Percentiles rank a stretch among this genome's conserved stretches.
Conservation (phyloP, 2,888 invertebrate genomes). For the Apeira syringaria region DNA sequence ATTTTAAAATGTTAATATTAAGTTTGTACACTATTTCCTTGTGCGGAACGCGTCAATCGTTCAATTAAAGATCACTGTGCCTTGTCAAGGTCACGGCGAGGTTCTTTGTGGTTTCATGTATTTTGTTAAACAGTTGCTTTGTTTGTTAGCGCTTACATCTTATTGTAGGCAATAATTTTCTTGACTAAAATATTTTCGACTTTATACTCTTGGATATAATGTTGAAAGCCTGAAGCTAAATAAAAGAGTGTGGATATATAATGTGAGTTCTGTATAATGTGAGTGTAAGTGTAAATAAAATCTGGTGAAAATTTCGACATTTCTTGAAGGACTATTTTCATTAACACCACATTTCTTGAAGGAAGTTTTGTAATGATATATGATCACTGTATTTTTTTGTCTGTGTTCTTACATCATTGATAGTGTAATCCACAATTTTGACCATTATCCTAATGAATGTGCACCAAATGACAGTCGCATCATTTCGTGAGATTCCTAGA, state of each 20-base stretch:
- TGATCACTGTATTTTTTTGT: constrained; percentile 9
- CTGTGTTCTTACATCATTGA: constrained; percentile 5
- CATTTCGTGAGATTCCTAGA: constrained; percentile 55
- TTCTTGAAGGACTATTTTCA: too few relatives aligned
- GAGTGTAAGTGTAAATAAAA: too few relatives aligned
- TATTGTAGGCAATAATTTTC: constrained; percentile 22
- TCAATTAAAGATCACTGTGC: constrained; percentile 54
- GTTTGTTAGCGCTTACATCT: constrained; percentile 33
- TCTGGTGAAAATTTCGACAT: too few relatives aligned
- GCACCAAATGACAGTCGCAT: constrained; percentile 40
- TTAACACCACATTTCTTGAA: too few relatives aligned
- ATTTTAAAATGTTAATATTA: neutral
- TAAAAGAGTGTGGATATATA: too few relatives aligned
- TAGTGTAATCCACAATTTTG: constrained; percentile 15
- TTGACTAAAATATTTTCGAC: too few relatives aligned
- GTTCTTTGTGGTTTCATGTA: constrained; percentile 46
- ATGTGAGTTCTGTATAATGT: too few relatives aligned
- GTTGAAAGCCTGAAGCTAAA: too few relatives aligned
- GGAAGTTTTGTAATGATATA: too few relatives aligned
- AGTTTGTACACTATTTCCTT: constrained; percentile 54
- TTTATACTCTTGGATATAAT: too few relatives aligned
- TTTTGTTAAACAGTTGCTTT: constrained; percentile 41
- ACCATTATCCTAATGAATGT: constrained; percentile 49
- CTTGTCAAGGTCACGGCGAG: constrained; percentile 48
- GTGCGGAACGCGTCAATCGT: constrained; percentile 53